Evolutionary conservation across 2,797 vertebrate genomes (phyloP), one percentile per base, ranked within the genome.

Genomic region (Oreochromis mossambicus): DNA sequence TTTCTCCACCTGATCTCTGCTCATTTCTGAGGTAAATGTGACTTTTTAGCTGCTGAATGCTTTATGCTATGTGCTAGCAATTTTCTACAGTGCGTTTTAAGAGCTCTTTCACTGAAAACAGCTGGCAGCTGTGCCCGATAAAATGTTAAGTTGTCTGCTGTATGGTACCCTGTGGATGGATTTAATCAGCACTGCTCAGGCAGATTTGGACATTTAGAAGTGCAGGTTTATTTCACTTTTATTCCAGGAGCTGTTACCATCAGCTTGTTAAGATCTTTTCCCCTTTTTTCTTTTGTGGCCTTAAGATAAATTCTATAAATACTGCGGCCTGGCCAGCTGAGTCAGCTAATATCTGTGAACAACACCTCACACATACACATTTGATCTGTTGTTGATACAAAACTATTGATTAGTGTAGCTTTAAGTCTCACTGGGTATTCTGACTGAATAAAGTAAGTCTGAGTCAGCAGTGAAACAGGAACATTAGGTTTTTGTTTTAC

Each of bases 401-500:
- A 83, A 55, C 24, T 48, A 83, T 55, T 48, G 36, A 77, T 79
- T 38, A 38, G 51, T 43, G n/a, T 36, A 24, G 11, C 34, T 36
- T 61, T 29, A 15, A 6, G 10, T 54, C 24, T 41, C 2, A 34
- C 32, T 66, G 78, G 38, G 10, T 46, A 68, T 55, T 24, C 43
- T 79, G n/a, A 70, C 43, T 48, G 24, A 48, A 24, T 24, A 36
- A 76, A 38, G 13, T 55, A 21, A 19, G 9, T 36, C 13, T 63
- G 36, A 68, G 46, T 78, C 61, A 77, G 13, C 63, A 51, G 38
- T 21, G 32, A 5, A 78, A 82, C 15, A 29, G 46, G 58, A 38
- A 43, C 17, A n/a, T 34, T 8, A 4, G 6, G 12, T 79, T 77
- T 87, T 77, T 21, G 38, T 63, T 82, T 88, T 84, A 95, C 95